Percentiles rank a stretch among this genome's conserved stretches.
These are phyloP conservation scores for Odontocolon sp. DNA, from an alignment of 2,888 invertebrate genomes.

Conservation along the genomic window DNA sequence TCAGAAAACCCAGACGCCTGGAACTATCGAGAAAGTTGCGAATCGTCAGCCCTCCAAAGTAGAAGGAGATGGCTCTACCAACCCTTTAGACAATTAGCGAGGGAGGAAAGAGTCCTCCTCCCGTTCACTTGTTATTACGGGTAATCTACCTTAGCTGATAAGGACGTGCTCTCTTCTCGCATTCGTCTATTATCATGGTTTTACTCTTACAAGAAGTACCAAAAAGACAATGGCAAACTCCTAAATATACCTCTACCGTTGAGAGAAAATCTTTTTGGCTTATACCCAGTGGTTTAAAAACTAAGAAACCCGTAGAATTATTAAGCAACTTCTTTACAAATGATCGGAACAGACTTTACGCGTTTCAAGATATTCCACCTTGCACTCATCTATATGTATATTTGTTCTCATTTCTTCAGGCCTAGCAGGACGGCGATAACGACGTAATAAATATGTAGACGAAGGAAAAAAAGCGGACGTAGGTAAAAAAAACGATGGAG, in stretches of 20 bases:
- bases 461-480: constrained; percentile 7
- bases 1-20: constrained; percentile 35
- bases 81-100: constrained; percentile 56
- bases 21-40: constrained; percentile 56
- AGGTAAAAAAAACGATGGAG: neutral
- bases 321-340: neutral
- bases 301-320: constrained; percentile 24
- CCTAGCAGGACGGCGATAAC: constrained; percentile 47
- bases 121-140: constrained; percentile 61
- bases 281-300: constrained; percentile 13
- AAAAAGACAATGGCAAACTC: constrained; percentile 23
- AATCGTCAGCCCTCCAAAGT: constrained; percentile 16
- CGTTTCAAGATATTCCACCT: neutral
- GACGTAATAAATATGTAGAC: constrained; percentile 59
- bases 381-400: neutral
- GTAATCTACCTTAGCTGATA: constrained; percentile 58
- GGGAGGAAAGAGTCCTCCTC: constrained; percentile 14
- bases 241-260: neutral
- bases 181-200: constrained; percentile 26
- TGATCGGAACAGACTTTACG: constrained; percentile 9
- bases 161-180: constrained; percentile 49
- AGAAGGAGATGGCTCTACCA: constrained; percentile 7
- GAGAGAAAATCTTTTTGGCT: neutral
- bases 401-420: constrained; percentile 6
- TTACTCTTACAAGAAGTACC: neutral